phyloP scores from a whole-genome alignment of 2,797 vertebrate genomes.

The Hydrophis major region DNA sequence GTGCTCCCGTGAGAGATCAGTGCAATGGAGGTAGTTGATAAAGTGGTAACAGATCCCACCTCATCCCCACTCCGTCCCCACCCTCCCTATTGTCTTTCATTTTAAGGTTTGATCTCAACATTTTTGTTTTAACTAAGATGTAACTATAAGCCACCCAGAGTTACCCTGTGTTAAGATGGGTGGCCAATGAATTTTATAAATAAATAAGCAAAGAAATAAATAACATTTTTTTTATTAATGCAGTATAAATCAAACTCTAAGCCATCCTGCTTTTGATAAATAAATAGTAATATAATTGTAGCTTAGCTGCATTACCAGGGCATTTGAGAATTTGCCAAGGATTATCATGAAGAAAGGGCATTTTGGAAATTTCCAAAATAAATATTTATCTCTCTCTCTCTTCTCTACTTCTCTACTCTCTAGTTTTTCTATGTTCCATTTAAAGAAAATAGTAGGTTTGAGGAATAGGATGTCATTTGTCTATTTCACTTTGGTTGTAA shows the following conservation, averaged over 20 bases:
- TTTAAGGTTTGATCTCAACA: neutral
- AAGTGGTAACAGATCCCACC: neutral
- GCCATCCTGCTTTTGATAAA: fast-evolving
- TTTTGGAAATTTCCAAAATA: neutral
- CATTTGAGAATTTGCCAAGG: neutral
- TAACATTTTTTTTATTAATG: neutral
- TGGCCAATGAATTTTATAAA: neutral
- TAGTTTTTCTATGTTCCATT: neutral
- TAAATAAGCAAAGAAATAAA: neutral
- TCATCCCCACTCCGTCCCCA: no score
- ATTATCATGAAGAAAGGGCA: neutral
- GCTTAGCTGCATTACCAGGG: neutral
- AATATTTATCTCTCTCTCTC: neutral
- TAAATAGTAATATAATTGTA: neutral
- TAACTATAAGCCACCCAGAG: neutral
- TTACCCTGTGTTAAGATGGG: neutral
- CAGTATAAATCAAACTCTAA: neutral
- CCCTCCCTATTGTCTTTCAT: neutral
- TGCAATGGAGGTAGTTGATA: neutral
- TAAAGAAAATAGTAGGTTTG: neutral
- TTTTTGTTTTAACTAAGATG: neutral
- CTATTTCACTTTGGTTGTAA: neutral
- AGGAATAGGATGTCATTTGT: neutral
- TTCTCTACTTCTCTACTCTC: neutral
- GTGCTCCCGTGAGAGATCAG: neutral